Base-by-base conservation (phyloP, 2,888 invertebrate genomes). In the Cheiracanthium punctorium region DNA sequence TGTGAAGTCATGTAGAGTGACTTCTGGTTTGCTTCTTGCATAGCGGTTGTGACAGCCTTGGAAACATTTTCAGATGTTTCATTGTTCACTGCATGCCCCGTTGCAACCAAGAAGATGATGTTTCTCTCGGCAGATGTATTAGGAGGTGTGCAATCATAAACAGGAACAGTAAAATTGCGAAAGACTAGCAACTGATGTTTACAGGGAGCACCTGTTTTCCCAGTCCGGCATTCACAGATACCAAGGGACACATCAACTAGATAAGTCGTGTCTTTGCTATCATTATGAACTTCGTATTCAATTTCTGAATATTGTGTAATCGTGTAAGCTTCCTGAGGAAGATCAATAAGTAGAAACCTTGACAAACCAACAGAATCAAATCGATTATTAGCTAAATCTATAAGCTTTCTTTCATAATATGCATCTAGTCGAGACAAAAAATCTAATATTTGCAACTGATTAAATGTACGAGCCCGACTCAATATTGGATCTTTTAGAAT, bases 271-370 rank as follows among this genome's bases (percentile, higher is more conserved):
- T 87, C 87, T 32, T 87, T 81, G 1, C 72, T 77, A n/a, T 87
- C 87, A 52, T 87, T 87, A 52, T 81, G 87, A 10, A 87, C 87
- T 64, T 87, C 87, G 52, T 87, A 87, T 52, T 87, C 87, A 28
- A 48, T 87, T 28, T 87, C 87, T n/a, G 87, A 81, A 20, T 77
- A 76, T 32, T 87, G 87, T 20, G 87, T 81, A 8, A 87, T 87
- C 8, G 87, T 87, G 24, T 87, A 87, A 8, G 81, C 81, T 69
- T 87, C 87, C 20, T 81, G 33, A 0, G 87, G 87, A 12, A 87
- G 24, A 5, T 87, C 87, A 7, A 87, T 77, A n/a, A 87, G 80
- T 10, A 87, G 65, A 48, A 81, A 87, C 17, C 87, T 65, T 14
- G 87, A 81, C 17, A 80, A 32, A 29, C 80, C 33, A 12, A 87